Evolutionary conservation across 1,140 invertebrate species (phyloP).

Genomic region (Armadillidium nasatum): DNA sequence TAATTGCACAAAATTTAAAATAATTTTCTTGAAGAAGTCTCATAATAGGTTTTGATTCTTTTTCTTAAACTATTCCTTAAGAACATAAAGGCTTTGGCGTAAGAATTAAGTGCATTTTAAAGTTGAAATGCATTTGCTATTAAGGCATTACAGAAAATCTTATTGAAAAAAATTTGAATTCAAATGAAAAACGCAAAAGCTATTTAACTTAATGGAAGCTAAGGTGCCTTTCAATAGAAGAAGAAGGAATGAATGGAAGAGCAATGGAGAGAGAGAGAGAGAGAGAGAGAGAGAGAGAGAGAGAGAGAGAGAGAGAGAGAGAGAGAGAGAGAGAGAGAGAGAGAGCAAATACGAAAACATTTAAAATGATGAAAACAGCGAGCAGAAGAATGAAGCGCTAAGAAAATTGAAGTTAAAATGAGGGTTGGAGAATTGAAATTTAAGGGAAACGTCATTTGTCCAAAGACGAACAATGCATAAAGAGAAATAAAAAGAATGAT

Average conservation of each 20-base stretch:
- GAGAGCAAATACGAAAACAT: no score
- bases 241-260: neutral
- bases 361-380: no score
- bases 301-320: neutral
- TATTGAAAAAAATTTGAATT: slow-evolving; percentile 9
- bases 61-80: no score
- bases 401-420: no score
- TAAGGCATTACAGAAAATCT: slow-evolving; percentile 10
- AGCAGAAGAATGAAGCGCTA: no score
- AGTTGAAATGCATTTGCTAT: slow-evolving; percentile 6
- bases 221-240: neutral
- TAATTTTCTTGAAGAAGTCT: neutral
- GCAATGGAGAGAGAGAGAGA: neutral
- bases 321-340: neutral
- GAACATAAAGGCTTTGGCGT: no score
- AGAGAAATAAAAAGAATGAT: neutral
- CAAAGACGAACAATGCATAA: slow-evolving; percentile 3
- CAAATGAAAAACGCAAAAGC: slow-evolving; percentile 12
- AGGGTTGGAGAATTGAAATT: no score
- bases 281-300: neutral
- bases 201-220: slow-evolving; percentile 1
- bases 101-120: no score
- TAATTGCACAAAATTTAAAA: slow-evolving; percentile 3
- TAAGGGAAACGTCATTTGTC: slow-evolving; percentile 5
- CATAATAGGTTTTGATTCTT: neutral